A percentile compares a stretch with the other conserved stretches of the same genome.
These are phyloP conservation scores for Myzus persicae DNA, from an alignment of 1,140 invertebrate genomes.

Conservation along the genomic window DNA sequence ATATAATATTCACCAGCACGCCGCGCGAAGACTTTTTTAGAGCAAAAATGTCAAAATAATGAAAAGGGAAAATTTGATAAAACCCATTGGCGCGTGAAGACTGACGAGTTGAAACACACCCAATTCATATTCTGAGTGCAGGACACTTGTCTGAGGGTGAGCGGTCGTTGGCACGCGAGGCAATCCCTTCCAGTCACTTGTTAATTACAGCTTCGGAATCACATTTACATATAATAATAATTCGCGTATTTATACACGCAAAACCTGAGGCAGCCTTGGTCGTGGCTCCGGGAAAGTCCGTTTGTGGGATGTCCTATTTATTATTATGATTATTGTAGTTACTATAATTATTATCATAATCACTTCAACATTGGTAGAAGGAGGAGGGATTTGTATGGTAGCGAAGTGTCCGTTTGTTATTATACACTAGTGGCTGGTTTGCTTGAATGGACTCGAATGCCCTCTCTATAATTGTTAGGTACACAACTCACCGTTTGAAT, in stretches of 20 bases:
- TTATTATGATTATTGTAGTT: constrained; percentile 33
- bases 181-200: constrained; percentile 26
- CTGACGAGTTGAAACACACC: neutral
- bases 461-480: neutral
- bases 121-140: constrained; percentile 3
- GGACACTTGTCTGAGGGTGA: neutral
- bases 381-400: neutral
- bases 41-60: neutral
- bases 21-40: neutral
- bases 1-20: neutral
- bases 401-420: neutral
- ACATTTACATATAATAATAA: constrained; percentile 43
- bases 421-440: constrained; percentile 19
- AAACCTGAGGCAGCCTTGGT: neutral
- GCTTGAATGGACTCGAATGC: neutral
- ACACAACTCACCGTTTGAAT: neutral
- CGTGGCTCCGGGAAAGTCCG: neutral
- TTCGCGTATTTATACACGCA: neutral
- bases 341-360: constrained; percentile 21
- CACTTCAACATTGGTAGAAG: neutral
- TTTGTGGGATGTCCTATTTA: neutral
- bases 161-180: neutral
- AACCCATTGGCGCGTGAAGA: neutral
- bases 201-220: constrained; percentile 6
- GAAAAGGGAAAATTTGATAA: neutral